Evolutionary conservation across 2,797 vertebrate genomes (phyloP).

Genomic region (Meda fulgida): DNA sequence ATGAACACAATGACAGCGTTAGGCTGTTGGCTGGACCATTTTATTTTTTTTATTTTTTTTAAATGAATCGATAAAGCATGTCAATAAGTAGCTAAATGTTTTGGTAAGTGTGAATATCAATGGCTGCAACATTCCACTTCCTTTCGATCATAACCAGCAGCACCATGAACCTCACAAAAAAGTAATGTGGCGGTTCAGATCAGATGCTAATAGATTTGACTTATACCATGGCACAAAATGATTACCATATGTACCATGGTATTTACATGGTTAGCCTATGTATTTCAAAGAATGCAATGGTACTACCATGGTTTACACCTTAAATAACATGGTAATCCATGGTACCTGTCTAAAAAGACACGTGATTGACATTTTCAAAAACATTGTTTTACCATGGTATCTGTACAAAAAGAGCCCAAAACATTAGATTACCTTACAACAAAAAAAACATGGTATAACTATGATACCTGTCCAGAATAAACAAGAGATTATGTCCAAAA

Average conservation of each 20-base stretch:
- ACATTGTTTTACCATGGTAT: too few species aligned
- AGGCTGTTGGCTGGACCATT: conserved; percentile 14
- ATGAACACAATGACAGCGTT: conserved; percentile 24
- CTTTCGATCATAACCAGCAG: background rate
- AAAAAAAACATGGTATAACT: background rate
- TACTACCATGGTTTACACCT: background rate
- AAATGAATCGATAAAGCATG: background rate
- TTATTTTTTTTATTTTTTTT: background rate
- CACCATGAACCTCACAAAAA: background rate
- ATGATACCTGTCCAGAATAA: background rate
- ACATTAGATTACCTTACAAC: too few species aligned
- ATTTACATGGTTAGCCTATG: background rate
- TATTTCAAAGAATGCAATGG: background rate
- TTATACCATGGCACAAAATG: background rate
- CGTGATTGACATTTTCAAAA: too few species aligned
- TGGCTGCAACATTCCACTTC: background rate
- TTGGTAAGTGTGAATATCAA: background rate
- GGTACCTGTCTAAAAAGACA: background rate
- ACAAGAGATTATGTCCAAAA: background rate
- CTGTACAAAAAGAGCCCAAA: too few species aligned
- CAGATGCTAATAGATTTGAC: background rate
- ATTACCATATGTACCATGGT: background rate
- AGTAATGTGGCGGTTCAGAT: background rate
- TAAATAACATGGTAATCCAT: background rate
- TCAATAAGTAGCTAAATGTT: conserved; percentile 2